phyloP scores from a whole-genome alignment of 2,113 vertebrate species.

The Callipepla californica region DNA sequence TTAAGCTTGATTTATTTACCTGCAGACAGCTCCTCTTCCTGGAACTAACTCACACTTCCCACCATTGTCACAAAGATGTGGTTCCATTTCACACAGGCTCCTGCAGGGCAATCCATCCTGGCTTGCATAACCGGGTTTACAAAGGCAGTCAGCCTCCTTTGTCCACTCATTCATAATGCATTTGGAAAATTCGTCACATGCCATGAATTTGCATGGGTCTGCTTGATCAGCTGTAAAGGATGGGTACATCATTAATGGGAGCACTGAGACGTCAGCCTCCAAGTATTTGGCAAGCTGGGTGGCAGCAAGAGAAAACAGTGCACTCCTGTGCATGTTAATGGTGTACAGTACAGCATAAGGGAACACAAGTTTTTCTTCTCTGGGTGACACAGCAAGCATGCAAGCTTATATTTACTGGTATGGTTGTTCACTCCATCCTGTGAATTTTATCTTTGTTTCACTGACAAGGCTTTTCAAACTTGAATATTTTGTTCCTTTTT shows the following conservation, averaged over 20 bases:
- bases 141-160: constrained; percentile 83
- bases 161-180: constrained; percentile 80
- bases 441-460: not conserved
- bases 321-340: accelerated
- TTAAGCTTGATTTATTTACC: constrained; percentile 68
- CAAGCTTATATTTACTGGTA: not conserved
- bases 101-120: constrained; percentile 79
- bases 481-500: not conserved
- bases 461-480: not conserved
- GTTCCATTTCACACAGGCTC: constrained; percentile 79
- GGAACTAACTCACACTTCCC: constrained; percentile 81
- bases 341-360: not conserved
- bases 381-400: not conserved
- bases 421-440: not conserved
- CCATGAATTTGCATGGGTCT: constrained; percentile 90
- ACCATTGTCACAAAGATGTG: constrained; percentile 76
- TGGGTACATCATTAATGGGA: not conserved
- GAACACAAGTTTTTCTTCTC: not conserved
- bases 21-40: constrained; percentile 85
- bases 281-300: not conserved
- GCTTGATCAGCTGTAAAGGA: constrained; percentile 86
- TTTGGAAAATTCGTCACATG: constrained; percentile 84
- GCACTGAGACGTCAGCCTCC: not conserved
- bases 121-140: constrained; percentile 79
- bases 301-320: not conserved